These are phyloP conservation scores for Antedon mediterranea DNA, from an alignment of 53 echinoderm and acorn worm genomes.

Conservation along the genomic window DNA sequence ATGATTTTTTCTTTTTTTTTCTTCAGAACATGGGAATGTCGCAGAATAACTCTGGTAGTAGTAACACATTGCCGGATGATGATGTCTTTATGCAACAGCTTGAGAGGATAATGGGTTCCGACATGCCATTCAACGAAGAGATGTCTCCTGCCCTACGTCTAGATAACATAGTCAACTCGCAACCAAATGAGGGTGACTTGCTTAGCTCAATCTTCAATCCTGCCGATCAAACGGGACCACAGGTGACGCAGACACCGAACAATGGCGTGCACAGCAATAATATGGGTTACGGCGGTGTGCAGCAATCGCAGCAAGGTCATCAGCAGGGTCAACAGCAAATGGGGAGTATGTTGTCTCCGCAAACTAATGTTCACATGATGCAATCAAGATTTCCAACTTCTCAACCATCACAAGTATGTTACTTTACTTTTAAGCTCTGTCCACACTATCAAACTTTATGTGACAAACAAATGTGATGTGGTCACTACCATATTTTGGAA, in stretches of 20 bases:
- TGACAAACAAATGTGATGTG: too few species aligned
- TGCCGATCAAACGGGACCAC: background rate
- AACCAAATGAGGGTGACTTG: background rate
- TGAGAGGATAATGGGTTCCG: background rate
- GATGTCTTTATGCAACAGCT: background rate
- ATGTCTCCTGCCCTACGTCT: background rate
- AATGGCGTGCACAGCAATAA: background rate
- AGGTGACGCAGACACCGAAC: background rate
- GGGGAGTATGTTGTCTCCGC: background rate
- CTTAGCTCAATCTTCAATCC: background rate
- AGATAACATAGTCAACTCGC: background rate
- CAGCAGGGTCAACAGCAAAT: slow-evolving; percentile 11
- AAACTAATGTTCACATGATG: background rate
- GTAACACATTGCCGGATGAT: background rate
- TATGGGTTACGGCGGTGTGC: slow-evolving; percentile 10
- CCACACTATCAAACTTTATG: too few species aligned
- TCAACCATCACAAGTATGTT: background rate
- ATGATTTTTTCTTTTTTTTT: background rate
- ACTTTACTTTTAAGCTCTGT: too few species aligned
- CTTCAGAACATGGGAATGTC: background rate
- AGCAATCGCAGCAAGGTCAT: slow-evolving; percentile 34
- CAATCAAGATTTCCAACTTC: background rate
- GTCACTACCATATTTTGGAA: too few species aligned
- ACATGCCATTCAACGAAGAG: background rate
- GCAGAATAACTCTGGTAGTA: background rate